Percentiles rank a stretch among this genome's conserved stretches.
Conservation (phyloP, 2,797 vertebrate genomes). For the Hydrolagus colliei region DNA sequence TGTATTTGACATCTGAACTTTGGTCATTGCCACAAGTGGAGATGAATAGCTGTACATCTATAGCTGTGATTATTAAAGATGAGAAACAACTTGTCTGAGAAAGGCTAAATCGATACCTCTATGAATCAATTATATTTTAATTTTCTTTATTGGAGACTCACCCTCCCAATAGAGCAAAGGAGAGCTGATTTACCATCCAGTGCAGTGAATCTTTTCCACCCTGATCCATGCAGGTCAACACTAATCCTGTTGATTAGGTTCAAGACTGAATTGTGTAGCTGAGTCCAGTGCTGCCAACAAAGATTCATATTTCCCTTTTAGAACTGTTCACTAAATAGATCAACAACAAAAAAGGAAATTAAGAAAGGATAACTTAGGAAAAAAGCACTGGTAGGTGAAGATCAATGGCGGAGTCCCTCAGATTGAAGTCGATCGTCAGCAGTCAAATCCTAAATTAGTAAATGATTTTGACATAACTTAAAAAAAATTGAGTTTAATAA, state of each 20-base stretch:
- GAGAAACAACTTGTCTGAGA: constrained; percentile 14
- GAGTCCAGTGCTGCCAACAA: constrained; percentile 27
- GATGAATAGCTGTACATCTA: constrained; percentile 5
- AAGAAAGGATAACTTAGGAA: background rate
- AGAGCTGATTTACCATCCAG: constrained; percentile 2
- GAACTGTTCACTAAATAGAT: constrained; percentile 16
- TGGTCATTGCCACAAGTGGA: background rate
- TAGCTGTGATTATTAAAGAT: constrained; percentile 5
- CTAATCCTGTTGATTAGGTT: constrained; percentile 15
- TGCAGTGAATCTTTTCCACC: background rate
- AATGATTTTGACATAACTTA: background rate
- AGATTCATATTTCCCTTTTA: constrained; percentile 20
- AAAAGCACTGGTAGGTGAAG: constrained; percentile 4
- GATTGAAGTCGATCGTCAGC: background rate
- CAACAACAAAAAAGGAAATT: constrained; percentile 21
- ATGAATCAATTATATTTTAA: constrained; percentile 21
- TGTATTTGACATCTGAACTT: constrained; percentile 9
- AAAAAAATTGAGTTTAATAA: background rate
- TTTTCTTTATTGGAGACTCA: background rate
- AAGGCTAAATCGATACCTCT: constrained; percentile 23
- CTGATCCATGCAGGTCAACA: background rate
- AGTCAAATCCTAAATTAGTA: background rate
- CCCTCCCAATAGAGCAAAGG: constrained; percentile 4
- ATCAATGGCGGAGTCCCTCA: background rate
- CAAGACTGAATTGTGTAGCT: constrained; percentile 11